These are phyloP conservation scores for Drosophila trapezifrons DNA, from an alignment of 1,140 invertebrate species.

Conservation along the genomic window DNA sequence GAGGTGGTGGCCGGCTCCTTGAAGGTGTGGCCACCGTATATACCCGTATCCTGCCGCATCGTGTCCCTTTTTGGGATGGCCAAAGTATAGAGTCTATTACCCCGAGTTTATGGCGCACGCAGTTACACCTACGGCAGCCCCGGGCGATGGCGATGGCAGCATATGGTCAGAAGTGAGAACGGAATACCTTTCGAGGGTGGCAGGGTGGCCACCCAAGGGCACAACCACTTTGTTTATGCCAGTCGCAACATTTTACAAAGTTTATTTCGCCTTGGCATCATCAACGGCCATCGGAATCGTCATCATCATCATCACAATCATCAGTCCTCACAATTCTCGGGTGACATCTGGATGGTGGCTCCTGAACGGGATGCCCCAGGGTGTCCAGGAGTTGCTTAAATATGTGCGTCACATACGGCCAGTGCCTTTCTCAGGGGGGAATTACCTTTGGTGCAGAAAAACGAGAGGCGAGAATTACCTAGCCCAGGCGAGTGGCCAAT, in stretches of 20 bases:
- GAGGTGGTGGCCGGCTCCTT: conserved; percentile 68
- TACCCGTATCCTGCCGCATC: neutral
- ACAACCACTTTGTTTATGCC: conserved; percentile 56
- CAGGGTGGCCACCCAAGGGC: conserved; percentile 9
- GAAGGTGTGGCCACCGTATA: conserved; percentile 60
- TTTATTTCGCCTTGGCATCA: conserved; percentile 70
- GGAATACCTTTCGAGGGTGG: conserved; percentile 22
- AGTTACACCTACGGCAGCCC: conserved; percentile 74
- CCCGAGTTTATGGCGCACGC: conserved; percentile 77
- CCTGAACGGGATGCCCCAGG: conserved; percentile 32
- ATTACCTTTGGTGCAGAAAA: conserved; percentile 69
- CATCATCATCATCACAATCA: conserved; percentile 43
- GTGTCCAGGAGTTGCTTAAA: conserved; percentile 59
- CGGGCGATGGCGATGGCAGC: conserved; percentile 51
- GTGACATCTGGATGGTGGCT: conserved; percentile 63
- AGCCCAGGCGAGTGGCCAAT: conserved; percentile 61
- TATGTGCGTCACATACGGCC: conserved; percentile 77
- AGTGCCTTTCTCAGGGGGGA: conserved; percentile 17
- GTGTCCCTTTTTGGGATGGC: conserved; percentile 62
- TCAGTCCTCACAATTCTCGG: conserved; percentile 45
- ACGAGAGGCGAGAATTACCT: conserved; percentile 62
- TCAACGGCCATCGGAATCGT: conserved; percentile 67
- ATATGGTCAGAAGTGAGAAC: conserved; percentile 66
- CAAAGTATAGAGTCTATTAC: conserved; percentile 76
- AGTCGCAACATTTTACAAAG: conserved; percentile 68